Percentiles rank a stretch among this genome's conserved stretches.
phyloP scores from a whole-genome alignment of 1,140 invertebrate genomes.

The Dinothrombium tinctorium region DNA sequence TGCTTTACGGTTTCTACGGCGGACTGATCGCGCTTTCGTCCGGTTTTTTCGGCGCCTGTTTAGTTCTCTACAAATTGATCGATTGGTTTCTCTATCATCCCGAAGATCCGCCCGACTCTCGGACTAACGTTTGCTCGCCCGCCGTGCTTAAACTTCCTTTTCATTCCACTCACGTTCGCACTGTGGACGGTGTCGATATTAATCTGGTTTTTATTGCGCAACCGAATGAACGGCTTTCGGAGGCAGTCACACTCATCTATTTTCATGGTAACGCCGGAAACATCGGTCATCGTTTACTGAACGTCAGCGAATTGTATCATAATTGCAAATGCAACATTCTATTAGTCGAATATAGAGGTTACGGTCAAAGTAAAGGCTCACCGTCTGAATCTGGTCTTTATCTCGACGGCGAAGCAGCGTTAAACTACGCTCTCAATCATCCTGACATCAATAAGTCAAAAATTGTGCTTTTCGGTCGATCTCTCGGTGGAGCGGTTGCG shows the following conservation, averaged over 20 bases:
- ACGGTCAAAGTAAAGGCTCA: conserved; percentile 67
- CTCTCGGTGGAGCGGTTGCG: conserved; percentile 48
- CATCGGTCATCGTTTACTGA: conserved; percentile 68
- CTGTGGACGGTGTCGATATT: conserved; percentile 49
- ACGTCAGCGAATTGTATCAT: conserved; percentile 49
- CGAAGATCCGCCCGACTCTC: conserved; percentile 56
- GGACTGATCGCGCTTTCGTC: no score
- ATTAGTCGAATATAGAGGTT: conserved; percentile 76
- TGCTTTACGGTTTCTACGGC: no score
- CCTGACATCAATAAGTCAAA: conserved; percentile 55
- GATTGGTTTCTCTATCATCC: conserved; percentile 69
- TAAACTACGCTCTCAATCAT: conserved; percentile 54
- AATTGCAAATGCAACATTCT: conserved; percentile 58
- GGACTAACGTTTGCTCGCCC: conserved; percentile 59
- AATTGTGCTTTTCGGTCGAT: conserved; percentile 73
- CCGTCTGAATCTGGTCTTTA: conserved; percentile 59
- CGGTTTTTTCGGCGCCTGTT: no score
- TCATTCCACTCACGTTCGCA: conserved; percentile 43
- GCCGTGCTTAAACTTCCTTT: conserved; percentile 54
- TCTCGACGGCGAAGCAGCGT: conserved; percentile 57
- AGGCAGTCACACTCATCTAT: conserved; percentile 54
- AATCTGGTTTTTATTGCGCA: conserved; percentile 71
- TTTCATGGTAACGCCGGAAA: conserved; percentile 92
- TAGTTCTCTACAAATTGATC: conserved; percentile 51
- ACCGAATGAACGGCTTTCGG: conserved; percentile 31